Conservation (phyloP, 2,113 vertebrate species). For the Ctenomys sociabilis region DNA sequence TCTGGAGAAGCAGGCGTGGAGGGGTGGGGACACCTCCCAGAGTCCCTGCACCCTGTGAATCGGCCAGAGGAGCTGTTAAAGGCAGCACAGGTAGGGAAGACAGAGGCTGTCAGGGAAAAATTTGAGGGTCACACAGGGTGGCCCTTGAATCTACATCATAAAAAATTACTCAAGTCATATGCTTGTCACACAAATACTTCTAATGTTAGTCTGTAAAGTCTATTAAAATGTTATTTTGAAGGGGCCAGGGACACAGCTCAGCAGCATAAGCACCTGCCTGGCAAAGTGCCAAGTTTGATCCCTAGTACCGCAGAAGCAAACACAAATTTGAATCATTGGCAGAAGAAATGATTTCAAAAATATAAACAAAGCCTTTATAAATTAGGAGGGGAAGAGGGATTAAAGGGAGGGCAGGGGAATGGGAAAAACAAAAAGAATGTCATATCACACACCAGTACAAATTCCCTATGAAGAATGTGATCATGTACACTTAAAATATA, state of each 20-base stretch:
- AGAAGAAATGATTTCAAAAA: not conserved
- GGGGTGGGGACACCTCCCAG: no score
- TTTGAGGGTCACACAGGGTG: not conserved
- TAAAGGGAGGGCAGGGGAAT: not conserved
- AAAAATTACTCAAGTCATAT: not conserved
- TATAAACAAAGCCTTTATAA: not conserved
- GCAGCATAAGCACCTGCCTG: no score
- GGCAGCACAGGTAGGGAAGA: not conserved
- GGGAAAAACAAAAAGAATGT: not conserved
- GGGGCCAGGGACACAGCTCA: no score
- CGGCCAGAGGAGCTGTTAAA: not conserved
- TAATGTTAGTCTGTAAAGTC: not conserved
- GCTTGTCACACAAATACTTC: not conserved
- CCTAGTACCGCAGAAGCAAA: no score
- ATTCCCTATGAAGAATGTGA: not conserved
- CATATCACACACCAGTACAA: not conserved
- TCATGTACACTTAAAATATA: not conserved
- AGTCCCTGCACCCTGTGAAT: rapidly evolving
- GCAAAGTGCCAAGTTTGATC: no score
- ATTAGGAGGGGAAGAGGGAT: not conserved
- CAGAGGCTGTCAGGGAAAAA: not conserved
- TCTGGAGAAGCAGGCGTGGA: not conserved
- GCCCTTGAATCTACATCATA: not conserved
- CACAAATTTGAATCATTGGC: not conserved
- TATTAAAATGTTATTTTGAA: not conserved